Evolutionary conservation across 1,140 invertebrate species (phyloP), one percentile per base, ranked within the genome.

Genomic region (Musca domestica): DNA sequence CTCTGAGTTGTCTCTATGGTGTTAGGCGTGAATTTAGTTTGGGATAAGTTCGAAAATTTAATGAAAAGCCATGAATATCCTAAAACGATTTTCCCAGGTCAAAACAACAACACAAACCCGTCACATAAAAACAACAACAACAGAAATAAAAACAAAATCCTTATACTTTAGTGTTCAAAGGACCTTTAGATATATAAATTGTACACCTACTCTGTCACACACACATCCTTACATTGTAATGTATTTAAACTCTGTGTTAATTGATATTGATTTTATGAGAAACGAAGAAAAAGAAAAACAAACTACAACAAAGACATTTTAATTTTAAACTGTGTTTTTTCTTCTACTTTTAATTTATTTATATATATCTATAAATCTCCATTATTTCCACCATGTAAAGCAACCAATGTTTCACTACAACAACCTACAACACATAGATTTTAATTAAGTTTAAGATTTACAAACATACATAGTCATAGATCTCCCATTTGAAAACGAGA

Each of bases 1-100:
- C 10, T 14, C 14, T 49, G 27, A 65, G 67, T 47, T 52, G 64
- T 52, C 48, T 69, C 17, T 49, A 52, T 25, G 64, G 49, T 25
- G 17, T 6, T 19, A 52, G 67, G 5, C 68, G 54, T 34, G 52
- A 52, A 41, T 66, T 63, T 63, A 30, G 23, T 69, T 51, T 46
- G 23, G 41, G 67, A 20, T 66, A 66, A 66, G 48, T 66, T 23
- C 7, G 10, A 41, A 9, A 41, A 9, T 5, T 10, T 10, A 41
- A 41, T 41, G 6, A 41, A 41, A 41, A 2, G 5, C 34, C 4
- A 12, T 7, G 34, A 41, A 41, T 30, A 30, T 30, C 10, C 34
- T 9, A n/a, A n/a, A n/a, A 41, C 34, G 12, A 9, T 5, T 41
- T 41, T 41, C 12, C 10, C n/a, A 41, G 12, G 10, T 49, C 41